Evolutionary conservation across 2,797 vertebrate genomes (phyloP).

Genomic region (Malurus splendens): DNA sequence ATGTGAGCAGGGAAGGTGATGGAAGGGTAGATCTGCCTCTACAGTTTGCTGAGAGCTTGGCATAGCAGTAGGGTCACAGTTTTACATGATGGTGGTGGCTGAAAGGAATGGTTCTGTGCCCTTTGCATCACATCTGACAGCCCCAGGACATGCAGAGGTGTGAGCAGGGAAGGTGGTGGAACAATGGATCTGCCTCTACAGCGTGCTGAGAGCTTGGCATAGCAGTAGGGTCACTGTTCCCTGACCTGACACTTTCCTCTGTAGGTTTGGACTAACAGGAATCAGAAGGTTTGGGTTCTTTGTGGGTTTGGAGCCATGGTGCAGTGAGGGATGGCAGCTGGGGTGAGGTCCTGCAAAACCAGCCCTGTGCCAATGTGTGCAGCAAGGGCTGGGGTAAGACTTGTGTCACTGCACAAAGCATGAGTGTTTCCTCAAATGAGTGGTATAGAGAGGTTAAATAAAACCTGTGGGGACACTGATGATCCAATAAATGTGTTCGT

Average conservation of each 20-base stretch:
- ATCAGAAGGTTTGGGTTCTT: neutral
- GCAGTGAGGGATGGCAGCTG: rapidly evolving
- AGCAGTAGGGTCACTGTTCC: rapidly evolving
- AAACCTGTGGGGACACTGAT: neutral
- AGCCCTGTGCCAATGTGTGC: neutral
- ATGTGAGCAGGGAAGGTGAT: neutral
- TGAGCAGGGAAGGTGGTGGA: neutral
- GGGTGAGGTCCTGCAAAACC: neutral
- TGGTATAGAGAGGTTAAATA: neutral
- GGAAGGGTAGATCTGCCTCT: neutral
- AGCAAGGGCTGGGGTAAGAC: neutral
- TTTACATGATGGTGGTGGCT: neutral
- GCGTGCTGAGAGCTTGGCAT: neutral
- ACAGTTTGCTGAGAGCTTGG: neutral
- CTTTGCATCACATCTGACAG: neutral
- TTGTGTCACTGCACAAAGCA: neutral
- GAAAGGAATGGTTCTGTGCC: neutral
- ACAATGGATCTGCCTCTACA: neutral
- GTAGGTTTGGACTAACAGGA: neutral
- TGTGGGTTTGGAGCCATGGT: neutral
- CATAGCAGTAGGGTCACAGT: neutral
- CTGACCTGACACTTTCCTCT: neutral
- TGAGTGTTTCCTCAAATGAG: neutral
- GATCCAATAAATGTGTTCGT: neutral
- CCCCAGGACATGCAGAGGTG: rapidly evolving